Evolutionary conservation across 2,888 invertebrate genomes (phyloP), one percentile per base, ranked within the genome.

Genomic region (Drosophila melanocephala): DNA sequence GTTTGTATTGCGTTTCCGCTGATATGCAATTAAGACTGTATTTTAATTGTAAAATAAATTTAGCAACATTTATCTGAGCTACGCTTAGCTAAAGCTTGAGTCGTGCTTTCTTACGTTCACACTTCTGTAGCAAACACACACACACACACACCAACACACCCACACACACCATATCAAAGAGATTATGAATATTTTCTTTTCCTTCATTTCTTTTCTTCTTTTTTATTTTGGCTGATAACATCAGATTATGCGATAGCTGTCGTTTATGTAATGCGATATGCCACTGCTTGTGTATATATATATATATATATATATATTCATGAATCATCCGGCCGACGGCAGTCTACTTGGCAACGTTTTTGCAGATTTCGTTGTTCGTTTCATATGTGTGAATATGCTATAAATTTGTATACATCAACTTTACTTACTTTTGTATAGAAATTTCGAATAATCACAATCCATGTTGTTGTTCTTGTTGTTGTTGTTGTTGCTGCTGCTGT

Each of bases 371-470:
- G 33, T 33, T 16, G 16, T 55, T 5, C 22, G 55, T 4, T n/a
- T 14, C 14, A 5, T 52, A 10, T 22, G 28, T 33, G 10, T n/a
- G n/a, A 26, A 19, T 22, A 5, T 14, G 26, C 14, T 14, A 22
- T 26, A 28, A 22, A 35, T 26, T 7, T 33, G 26, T 32, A 14
- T 33, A n/a, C 12, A 14, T 47, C 12, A 58, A 7, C 3, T 74
- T 9, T 64, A 86, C 86, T 87, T 81, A 87, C 86, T 88, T 90
- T 87, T 87, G 72, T 87, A 87, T 66, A 87, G 66, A 86, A 87
- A 87, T 70, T 87, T 87, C 10, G 86, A 87, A 68, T 87, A 87
- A 90, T 87, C 86, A 83, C 86, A 87, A 83, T 87, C 86, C 86
- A 87, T 85, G 39, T 56, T 75, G 71, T 33, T 53, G 66, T 22